A percentile compares a stretch with the other conserved stretches of the same genome.
phyloP scores from a whole-genome alignment of 2,113 vertebrate genomes.

The Mesoclemmys tuberculata region DNA sequence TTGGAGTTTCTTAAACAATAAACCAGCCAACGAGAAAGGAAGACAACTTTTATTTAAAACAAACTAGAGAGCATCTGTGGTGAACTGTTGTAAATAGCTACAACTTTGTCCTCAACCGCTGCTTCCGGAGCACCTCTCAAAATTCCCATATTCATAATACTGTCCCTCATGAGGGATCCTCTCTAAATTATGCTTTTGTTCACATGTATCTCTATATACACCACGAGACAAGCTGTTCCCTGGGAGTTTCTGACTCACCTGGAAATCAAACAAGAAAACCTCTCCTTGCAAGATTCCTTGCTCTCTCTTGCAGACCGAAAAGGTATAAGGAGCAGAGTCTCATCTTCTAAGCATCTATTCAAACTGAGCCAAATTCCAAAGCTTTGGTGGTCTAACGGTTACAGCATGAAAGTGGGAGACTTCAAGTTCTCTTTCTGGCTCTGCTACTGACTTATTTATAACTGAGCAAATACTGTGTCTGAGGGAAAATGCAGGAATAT shows the following conservation, averaged over 20 bases:
- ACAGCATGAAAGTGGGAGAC: background rate
- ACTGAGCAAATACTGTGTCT: background rate
- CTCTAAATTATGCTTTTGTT: background rate
- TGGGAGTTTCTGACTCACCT: background rate
- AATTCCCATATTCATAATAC: background rate
- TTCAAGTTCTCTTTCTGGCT: background rate
- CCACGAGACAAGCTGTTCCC: background rate
- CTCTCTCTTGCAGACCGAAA: conserved; percentile 54
- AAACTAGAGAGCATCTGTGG: background rate
- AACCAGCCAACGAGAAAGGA: background rate
- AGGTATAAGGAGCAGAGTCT: background rate
- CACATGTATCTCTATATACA: background rate
- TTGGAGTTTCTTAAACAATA: background rate
- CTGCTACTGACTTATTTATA: background rate
- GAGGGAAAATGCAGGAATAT: background rate
- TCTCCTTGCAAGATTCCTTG: conserved; percentile 21
- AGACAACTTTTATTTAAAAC: background rate
- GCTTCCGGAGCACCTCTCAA: too few species aligned
- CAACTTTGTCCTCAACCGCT: background rate
- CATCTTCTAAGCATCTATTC: background rate
- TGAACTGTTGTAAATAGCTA: background rate
- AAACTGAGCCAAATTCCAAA: background rate
- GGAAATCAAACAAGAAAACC: background rate
- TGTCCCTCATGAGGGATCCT: background rate
- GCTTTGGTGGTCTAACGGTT: background rate